phyloP scores from a whole-genome alignment of 2,113 vertebrate genomes.

The Pycnonotus jocosus region DNA sequence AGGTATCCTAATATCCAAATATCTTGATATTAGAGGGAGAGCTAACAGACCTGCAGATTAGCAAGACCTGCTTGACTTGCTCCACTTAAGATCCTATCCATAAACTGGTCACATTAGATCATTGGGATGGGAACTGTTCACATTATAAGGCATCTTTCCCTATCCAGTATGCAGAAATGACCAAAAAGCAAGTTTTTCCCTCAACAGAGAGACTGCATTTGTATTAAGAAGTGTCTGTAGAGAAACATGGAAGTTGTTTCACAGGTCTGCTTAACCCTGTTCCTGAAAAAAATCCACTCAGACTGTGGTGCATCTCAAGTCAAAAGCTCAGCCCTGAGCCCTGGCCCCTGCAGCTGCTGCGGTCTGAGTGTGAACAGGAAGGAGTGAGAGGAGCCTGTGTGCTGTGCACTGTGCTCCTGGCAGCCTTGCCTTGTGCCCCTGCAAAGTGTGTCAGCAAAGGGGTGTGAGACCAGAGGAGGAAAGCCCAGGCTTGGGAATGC shows the following conservation, averaged over 20 bases:
- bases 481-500: rapidly evolving
- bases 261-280: background rate
- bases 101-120: background rate
- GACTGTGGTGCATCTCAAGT: rapidly evolving
- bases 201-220: background rate
- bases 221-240: background rate
- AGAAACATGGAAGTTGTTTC: background rate
- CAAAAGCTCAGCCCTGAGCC: background rate
- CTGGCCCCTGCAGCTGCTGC: rapidly evolving
- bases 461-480: rapidly evolving
- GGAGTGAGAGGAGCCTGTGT: rapidly evolving
- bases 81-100: background rate
- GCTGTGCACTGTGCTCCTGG: background rate
- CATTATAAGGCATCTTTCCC: background rate
- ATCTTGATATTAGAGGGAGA: background rate
- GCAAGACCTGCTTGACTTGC: background rate
- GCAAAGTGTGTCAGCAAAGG: background rate
- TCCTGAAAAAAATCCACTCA: background rate
- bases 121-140: background rate
- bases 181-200: background rate
- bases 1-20: background rate
- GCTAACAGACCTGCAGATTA: rapidly evolving
- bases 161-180: background rate
- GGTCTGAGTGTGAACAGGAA: rapidly evolving
- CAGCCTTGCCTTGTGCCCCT: background rate